phyloP scores from a whole-genome alignment of 2,113 vertebrate species.

The Falco punctatus region DNA sequence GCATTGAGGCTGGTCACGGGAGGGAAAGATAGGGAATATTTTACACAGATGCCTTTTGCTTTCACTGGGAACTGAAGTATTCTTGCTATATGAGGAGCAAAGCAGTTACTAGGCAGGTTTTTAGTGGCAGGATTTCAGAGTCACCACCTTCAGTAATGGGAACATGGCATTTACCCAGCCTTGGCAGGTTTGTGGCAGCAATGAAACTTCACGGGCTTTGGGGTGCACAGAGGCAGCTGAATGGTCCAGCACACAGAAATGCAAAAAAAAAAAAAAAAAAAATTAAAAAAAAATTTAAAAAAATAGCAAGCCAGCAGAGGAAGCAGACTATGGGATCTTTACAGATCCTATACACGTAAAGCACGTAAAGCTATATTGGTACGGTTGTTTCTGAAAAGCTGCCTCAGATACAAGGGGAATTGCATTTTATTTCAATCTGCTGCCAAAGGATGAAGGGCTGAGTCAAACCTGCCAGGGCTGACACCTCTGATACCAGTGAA shows the following conservation, averaged over 20 bases:
- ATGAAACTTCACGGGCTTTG: not conserved
- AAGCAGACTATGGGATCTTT: not conserved
- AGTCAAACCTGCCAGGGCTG: conserved; percentile 39
- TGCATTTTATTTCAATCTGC: not conserved
- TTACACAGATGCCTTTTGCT: not conserved
- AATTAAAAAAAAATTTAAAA: not conserved
- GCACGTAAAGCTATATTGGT: not conserved
- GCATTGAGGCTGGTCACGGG: not conserved
- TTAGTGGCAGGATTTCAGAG: not conserved
- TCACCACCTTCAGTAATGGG: not conserved
- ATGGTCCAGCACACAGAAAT: not conserved
- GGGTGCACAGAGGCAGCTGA: not conserved
- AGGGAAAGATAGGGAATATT: not conserved
- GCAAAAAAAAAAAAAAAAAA: not conserved
- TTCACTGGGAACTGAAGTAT: not conserved
- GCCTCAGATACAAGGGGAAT: not conserved
- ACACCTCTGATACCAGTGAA: conserved; percentile 45
- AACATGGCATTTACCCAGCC: not conserved
- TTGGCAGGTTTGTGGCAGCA: not conserved
- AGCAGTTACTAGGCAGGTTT: not conserved
- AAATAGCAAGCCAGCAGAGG: not conserved
- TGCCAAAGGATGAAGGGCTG: conserved; percentile 49
- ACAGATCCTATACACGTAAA: not conserved
- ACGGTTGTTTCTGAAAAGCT: not conserved
- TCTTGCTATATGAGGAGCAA: not conserved